Conservation (phyloP, 2,797 vertebrate genomes). For the Sternarchorhynchus goeldii region DNA sequence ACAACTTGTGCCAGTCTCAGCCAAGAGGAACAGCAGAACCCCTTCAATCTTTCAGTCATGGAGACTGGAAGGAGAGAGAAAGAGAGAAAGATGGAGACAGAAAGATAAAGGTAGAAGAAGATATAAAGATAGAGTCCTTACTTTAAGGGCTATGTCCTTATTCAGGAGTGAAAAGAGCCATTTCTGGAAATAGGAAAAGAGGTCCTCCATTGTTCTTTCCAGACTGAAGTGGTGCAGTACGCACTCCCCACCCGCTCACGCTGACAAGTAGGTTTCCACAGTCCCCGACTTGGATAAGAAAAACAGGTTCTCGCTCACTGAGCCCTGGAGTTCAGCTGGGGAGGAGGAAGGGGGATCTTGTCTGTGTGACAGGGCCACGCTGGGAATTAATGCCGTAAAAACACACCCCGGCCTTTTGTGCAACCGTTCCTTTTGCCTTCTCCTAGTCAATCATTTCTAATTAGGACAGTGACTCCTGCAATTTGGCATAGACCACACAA, state of each 20-base stretch:
- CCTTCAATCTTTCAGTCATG: not conserved
- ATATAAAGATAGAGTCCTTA: not conserved
- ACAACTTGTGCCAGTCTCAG: not conserved
- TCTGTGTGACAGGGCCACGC: constrained; percentile 45
- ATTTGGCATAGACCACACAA: constrained; percentile 24
- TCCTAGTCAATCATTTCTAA: constrained; percentile 49
- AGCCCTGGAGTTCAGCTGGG: constrained; percentile 4
- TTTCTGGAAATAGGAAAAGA: not conserved
- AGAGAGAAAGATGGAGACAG: not conserved
- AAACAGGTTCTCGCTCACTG: constrained; percentile 16
- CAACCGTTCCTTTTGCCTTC: constrained; percentile 30
- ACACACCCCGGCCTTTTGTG: constrained; percentile 33
- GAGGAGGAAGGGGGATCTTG: constrained; percentile 41
- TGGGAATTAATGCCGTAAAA: constrained; percentile 50
- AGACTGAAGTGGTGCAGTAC: constrained; percentile 25
- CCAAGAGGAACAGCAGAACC: not conserved
- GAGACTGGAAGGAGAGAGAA: not conserved
- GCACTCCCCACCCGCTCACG: constrained; percentile 13
- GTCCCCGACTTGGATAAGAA: not conserved
- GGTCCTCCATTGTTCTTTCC: constrained; percentile 9
- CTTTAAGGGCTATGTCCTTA: constrained; percentile 19
- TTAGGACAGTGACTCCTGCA: constrained; percentile 42
- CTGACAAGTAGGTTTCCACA: constrained; percentile 39
- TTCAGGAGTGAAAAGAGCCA: constrained; percentile 16
- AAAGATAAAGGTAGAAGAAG: not conserved